phyloP scores from a whole-genome alignment of 2,888 invertebrate genomes.

The Scaeva pyrastri region DNA sequence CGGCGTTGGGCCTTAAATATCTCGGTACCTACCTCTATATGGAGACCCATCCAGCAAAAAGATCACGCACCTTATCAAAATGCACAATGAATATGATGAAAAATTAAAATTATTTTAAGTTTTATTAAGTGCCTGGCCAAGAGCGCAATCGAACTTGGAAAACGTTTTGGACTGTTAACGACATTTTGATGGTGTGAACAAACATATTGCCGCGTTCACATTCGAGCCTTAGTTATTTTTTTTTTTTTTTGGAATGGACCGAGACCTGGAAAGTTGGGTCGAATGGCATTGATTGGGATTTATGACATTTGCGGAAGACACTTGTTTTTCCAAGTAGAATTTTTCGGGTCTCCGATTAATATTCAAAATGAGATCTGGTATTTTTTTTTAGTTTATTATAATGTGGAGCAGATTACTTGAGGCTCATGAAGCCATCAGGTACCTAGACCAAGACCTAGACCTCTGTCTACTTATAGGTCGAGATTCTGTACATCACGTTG shows the following conservation, averaged over 20 bases:
- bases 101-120: constrained; percentile 75
- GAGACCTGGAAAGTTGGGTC: no score
- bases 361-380: constrained; percentile 67
- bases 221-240: constrained; percentile 37
- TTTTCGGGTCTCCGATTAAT: constrained; percentile 49
- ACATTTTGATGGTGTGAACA: constrained; percentile 76
- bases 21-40: neutral
- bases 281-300: constrained; percentile 73
- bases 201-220: constrained; percentile 75
- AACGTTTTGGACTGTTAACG: constrained; percentile 72
- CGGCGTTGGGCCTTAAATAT: neutral
- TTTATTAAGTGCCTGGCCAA: constrained; percentile 70
- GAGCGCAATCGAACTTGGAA: constrained; percentile 51
- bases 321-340: constrained; percentile 56
- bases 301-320: constrained; percentile 73
- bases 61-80: constrained; percentile 74
- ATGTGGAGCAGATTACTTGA: constrained; percentile 59
- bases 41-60: constrained; percentile 5
- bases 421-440: neutral
- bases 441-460: no score
- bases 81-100: constrained; percentile 73
- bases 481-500: constrained; percentile 66
- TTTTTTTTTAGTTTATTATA: constrained; percentile 59
- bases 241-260: constrained; percentile 44
- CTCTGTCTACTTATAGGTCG: no score